phyloP scores from a whole-genome alignment of 2,888 invertebrate genomes.

The Amiota minor region DNA sequence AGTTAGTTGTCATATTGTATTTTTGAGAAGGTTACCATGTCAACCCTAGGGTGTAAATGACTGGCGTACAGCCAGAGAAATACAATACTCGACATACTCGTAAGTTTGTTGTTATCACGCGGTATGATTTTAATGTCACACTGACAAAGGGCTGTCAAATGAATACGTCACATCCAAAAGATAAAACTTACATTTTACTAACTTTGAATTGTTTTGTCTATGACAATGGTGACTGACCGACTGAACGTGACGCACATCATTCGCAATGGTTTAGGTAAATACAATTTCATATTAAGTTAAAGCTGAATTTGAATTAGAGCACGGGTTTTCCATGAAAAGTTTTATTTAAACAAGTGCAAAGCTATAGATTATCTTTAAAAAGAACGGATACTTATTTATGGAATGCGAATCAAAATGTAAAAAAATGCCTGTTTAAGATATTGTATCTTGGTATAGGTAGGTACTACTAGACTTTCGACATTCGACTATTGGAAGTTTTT shows the following conservation, averaged over 20 bases:
- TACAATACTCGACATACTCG: not conserved
- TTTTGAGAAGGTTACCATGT: not conserved
- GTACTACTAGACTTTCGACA: too few relatives aligned
- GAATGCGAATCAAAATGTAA: too few relatives aligned
- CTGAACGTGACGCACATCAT: constrained; percentile 21
- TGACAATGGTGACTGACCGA: constrained; percentile 19
- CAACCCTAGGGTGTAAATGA: constrained; percentile 1
- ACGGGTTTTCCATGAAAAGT: too few relatives aligned
- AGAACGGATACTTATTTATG: too few relatives aligned
- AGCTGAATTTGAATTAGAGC: too few relatives aligned
- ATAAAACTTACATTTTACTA: constrained; percentile 48
- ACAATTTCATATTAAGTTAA: not conserved
- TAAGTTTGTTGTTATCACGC: not conserved
- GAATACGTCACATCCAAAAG: constrained; percentile 45
- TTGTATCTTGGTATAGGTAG: too few relatives aligned
- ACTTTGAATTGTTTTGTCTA: constrained; percentile 42
- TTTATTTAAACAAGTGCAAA: too few relatives aligned
- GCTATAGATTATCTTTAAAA: too few relatives aligned
- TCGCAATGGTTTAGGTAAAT: constrained; percentile 13
- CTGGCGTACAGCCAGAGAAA: not conserved
- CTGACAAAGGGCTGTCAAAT: constrained; percentile 48
- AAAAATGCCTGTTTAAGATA: too few relatives aligned
- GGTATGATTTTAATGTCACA: constrained; percentile 35
- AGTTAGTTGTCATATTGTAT: too few relatives aligned
- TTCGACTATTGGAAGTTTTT: not conserved